Base-by-base conservation (phyloP, 2,888 invertebrate genomes). In the Volucella zonaria region DNA sequence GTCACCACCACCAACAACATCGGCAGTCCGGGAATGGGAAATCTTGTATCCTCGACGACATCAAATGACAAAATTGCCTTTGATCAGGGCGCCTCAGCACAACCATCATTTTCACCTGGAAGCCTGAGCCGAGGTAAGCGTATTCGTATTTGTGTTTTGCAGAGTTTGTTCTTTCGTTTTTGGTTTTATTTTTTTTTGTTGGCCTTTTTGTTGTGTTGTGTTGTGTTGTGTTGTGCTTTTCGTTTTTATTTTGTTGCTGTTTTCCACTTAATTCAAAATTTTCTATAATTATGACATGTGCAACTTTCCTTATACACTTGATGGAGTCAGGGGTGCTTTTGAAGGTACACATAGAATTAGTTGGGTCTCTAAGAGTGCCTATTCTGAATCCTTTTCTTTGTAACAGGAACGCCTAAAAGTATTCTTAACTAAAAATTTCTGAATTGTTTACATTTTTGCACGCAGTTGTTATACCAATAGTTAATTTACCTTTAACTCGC, bases 41-140 rank as follows among this genome's bases (percentile, higher is more conserved):
- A 93, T n/a, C 91, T 92, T 89, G 92, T 93, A 91, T 91, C 92
- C 49, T 82, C 85, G 81, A 81, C 80, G 82, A 78, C 86, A 67
- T 79, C 78, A 64, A 76, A 74, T 70, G 87, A 87, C 79, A 86
- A 87, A 76, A 74, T 85, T 78, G 68, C 77, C 61, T 87, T 82
- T 85, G 83, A 86, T 77, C 79, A 83, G 76, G 76, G 80, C 73
- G 79, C 68, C 64, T 70, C 80, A 78, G 88, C 90, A 92, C 93
- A 92, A 91, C 93, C 89, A 90, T 94, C 95, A 83, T 93, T 95
- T 92, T 96, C 96, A 89, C 96, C 96, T 87, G 94, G 95, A 90
- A 95, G 95, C 91, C 93, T 95, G 90, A 94, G 94, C 93, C 94
- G 96, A 94, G 96, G 96, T 96, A 93, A 94, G 94, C 73, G 73